A percentile compares a stretch with the other conserved stretches of the same genome.
Conservation (phyloP, 1,140 invertebrate genomes). For the Ladona fulva region DNA sequence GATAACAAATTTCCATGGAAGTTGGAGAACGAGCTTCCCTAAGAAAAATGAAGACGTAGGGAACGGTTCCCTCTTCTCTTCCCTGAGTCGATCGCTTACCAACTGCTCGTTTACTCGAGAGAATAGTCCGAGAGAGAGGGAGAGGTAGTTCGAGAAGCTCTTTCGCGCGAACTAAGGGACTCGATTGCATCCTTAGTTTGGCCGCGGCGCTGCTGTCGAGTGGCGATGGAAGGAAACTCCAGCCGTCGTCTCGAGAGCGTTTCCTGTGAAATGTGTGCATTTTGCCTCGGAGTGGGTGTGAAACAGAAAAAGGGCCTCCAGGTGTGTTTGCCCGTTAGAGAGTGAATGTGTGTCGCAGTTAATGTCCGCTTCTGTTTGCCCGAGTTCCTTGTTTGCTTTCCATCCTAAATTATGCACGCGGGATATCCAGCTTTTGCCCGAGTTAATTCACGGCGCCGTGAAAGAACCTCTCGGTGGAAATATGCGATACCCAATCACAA, state of each 20-base stretch:
- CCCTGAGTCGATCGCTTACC: too few relatives aligned
- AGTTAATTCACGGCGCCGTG: background rate
- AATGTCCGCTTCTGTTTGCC: background rate
- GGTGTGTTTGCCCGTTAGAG: background rate
- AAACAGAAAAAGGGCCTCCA: slow-evolving; percentile 4
- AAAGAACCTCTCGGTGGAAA: background rate
- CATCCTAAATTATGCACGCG: background rate
- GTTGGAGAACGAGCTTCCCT: too few relatives aligned
- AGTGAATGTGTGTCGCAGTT: background rate
- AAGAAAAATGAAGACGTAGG: too few relatives aligned
- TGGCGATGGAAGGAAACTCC: too few relatives aligned
- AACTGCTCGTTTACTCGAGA: too few relatives aligned
- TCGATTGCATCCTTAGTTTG: too few relatives aligned
- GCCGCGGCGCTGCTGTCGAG: too few relatives aligned
- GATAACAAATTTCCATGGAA: too few relatives aligned
- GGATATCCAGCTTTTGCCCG: background rate
- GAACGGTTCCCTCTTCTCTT: too few relatives aligned
- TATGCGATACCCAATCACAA: background rate
- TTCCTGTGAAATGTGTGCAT: background rate
- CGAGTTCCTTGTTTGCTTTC: background rate
- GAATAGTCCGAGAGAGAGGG: too few relatives aligned
- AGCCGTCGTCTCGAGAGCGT: background rate
- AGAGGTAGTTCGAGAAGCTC: too few relatives aligned
- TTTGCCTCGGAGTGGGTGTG: background rate
- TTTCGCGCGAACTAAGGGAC: too few relatives aligned